phyloP scores from a whole-genome alignment of 2,113 vertebrate genomes.

The Leiothrix lutea region DNA sequence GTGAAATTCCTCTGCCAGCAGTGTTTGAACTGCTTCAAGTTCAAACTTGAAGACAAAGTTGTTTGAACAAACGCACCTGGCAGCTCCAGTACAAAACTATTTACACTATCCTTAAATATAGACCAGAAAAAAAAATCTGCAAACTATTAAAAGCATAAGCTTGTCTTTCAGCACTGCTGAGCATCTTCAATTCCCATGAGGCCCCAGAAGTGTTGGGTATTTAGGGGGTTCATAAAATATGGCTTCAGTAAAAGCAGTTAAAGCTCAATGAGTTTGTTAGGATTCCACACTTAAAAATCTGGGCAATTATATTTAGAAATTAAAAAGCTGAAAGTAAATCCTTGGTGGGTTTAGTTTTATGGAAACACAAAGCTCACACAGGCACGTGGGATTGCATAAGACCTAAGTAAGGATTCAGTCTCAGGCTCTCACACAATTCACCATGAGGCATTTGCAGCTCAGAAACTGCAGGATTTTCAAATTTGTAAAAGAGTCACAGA shows the following conservation, averaged over 20 bases:
- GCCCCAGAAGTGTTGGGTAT: background rate
- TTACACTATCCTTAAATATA: background rate
- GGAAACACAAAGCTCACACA: background rate
- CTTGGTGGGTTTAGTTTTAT: background rate
- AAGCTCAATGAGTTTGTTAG: background rate
- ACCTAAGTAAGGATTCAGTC: background rate
- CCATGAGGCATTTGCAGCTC: background rate
- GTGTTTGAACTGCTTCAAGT: no score
- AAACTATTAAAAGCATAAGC: background rate
- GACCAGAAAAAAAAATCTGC: background rate
- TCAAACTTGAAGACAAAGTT: background rate
- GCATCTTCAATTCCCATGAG: background rate
- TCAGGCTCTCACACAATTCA: background rate
- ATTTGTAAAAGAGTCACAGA: background rate
- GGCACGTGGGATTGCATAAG: fast-evolving
- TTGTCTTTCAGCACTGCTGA: background rate
- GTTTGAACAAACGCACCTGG: background rate
- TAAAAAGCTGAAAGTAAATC: background rate
- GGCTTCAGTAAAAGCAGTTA: background rate
- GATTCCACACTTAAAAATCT: background rate
- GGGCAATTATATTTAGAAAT: background rate
- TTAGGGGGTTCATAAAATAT: background rate
- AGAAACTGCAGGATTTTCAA: background rate
- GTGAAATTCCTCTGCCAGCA: background rate
- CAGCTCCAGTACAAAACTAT: background rate